Evolutionary conservation across 2,888 invertebrate genomes (phyloP).

Genomic region (Lepidochrysops patricia): DNA sequence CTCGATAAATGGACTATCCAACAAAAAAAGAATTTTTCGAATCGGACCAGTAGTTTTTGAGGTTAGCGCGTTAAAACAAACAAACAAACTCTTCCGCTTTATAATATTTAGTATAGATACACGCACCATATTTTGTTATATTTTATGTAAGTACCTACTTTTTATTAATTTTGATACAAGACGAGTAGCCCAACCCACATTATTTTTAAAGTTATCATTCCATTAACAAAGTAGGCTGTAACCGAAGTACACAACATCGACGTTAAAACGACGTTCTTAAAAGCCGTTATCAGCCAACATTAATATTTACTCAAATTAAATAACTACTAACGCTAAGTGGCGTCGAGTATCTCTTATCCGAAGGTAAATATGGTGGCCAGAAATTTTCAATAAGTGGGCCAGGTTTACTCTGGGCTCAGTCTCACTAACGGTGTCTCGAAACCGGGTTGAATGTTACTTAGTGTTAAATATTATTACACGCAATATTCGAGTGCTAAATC

Average conservation of each 20-base stretch:
- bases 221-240: background rate
- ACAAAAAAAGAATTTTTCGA: too few relatives aligned
- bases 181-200: too few relatives aligned
- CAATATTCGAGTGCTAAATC: background rate
- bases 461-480: background rate
- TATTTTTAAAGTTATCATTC: background rate
- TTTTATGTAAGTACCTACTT: too few relatives aligned
- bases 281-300: constrained; percentile 21
- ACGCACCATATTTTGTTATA: too few relatives aligned
- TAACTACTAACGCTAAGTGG: constrained; percentile 22
- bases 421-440: constrained; percentile 56
- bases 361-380: constrained; percentile 34
- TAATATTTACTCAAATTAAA: constrained; percentile 26
- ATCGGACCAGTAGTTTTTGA: too few relatives aligned
- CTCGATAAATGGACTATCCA: too few relatives aligned
- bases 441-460: constrained; percentile 38
- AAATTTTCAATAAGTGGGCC: constrained; percentile 53
- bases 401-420: constrained; percentile 38
- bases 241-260: background rate
- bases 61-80: too few relatives aligned
- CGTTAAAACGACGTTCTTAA: background rate
- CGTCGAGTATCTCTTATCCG: constrained; percentile 36
- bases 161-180: too few relatives aligned
- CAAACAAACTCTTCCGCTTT: too few relatives aligned
- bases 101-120: too few relatives aligned